These are phyloP conservation scores for Microtus ochrogaster DNA, from an alignment of 2,113 vertebrate genomes.

Conservation along the genomic window DNA sequence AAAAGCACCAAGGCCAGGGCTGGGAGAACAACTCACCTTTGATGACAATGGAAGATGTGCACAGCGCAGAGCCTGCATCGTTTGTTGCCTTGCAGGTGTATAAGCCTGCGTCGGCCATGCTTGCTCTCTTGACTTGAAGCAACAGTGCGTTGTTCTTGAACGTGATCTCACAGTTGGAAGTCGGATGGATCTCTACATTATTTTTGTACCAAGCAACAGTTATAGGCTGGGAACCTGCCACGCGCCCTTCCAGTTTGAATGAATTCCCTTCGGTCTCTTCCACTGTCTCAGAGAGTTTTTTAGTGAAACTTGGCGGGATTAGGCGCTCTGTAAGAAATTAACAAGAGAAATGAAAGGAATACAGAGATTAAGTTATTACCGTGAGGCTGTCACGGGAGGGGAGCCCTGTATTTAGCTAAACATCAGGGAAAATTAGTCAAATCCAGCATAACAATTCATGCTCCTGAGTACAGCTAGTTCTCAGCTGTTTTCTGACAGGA, in stretches of 20 bases:
- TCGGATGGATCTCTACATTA: constrained; percentile 89
- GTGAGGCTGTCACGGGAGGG: not conserved
- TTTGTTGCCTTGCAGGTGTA: constrained; percentile 95
- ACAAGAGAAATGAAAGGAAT: not conserved
- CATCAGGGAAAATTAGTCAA: not conserved
- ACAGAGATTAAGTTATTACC: not conserved
- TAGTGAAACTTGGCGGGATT: constrained; percentile 95
- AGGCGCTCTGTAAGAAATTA: constrained; percentile 91
- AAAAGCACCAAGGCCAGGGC: not conserved
- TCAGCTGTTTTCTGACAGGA: not conserved
- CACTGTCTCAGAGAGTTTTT: constrained; percentile 93
- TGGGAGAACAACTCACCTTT: constrained; percentile 89
- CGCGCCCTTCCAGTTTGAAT: constrained; percentile 94
- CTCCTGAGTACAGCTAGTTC: not conserved
- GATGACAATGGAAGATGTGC: constrained; percentile 90
- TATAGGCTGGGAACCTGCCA: constrained; percentile 95
- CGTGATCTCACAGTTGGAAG: constrained; percentile 91
- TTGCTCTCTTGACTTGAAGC: constrained; percentile 90
- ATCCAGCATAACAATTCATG: not conserved
- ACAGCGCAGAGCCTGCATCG: constrained; percentile 92
- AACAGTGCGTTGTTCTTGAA: constrained; percentile 93
- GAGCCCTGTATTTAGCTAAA: not conserved
- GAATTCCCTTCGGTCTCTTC: constrained; percentile 95
- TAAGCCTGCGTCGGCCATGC: constrained; percentile 90
- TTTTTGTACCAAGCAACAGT: constrained; percentile 94